Base-by-base conservation (phyloP, 2,113 vertebrate species). In the Anoura caudifer region DNA sequence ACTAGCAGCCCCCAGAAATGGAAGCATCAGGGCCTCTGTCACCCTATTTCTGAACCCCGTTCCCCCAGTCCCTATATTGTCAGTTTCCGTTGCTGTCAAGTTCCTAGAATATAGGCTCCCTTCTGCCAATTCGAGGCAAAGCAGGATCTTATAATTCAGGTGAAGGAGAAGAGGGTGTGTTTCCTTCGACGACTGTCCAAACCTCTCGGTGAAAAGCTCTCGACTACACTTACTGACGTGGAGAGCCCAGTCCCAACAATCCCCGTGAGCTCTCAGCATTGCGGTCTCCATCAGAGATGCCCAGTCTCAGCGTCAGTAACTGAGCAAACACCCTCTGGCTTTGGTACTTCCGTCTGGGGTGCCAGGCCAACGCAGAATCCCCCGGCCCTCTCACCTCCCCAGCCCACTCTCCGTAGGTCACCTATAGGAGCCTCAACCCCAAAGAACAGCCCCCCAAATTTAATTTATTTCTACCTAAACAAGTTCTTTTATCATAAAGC, bases 401-500 rank as follows among this genome's bases (percentile, higher is more conserved):
- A 94, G 96, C 83, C 97, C 91, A 91, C 28, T 94, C 91, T 6
- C 98, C 81, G 17, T 83, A 97, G 98, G 98, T 98, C 98, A 98
- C 96, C 97, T 97, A 98, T 96, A 97, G 98, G 98, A 98, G 98
- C 98, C 98, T 97, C 98, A 95, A 98, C 97, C 97, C 98, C 98
- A 98, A 98, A 99, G 98, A 98, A 98, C 98, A 98, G 96, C 97
- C 98, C 98, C 98, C 98, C 97, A 98, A 98, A 98, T 99, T 99
- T 99, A 99, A 99, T 99, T 99, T 99, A 98, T 99, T 99, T 99
- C 98, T 98, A 98, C 98, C 98, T 98, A 99, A 99, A 99, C 99
- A 98, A 99, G 99, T 99, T 99, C 99, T 99, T 99, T 99, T 99
- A 99, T 99, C 99, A 99, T 99, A 98, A 99, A 99, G 99, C 99